Conservation (phyloP, 2,113 vertebrate species). For the Apeltes quadracus region DNA sequence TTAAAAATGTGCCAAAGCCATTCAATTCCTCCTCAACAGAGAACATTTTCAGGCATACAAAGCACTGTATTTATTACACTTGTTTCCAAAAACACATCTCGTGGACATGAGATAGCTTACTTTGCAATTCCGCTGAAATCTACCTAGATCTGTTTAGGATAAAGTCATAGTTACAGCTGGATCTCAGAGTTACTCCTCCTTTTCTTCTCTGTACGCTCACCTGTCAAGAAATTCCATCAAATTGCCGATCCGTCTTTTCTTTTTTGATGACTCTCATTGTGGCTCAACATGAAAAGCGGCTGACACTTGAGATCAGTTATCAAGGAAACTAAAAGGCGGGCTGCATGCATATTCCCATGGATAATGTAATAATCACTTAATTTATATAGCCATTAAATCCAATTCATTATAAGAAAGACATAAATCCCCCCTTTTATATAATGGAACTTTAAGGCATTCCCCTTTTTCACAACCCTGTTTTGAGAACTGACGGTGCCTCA, state of each 20-base stretch:
- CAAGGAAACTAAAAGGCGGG: slow-evolving; percentile 53
- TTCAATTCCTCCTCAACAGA: background rate
- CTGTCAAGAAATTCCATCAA: slow-evolving; percentile 20
- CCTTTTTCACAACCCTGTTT: background rate
- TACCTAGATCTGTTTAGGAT: background rate
- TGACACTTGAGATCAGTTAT: slow-evolving; percentile 59
- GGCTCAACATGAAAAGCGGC: slow-evolving; percentile 12
- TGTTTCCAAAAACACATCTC: background rate
- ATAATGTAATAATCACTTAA: background rate
- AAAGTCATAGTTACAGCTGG: background rate
- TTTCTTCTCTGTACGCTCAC: background rate
- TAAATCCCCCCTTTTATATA: background rate
- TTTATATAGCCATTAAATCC: background rate
- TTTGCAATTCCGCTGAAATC: background rate
- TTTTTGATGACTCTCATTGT: slow-evolving; percentile 21
- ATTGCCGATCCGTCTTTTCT: slow-evolving; percentile 1
- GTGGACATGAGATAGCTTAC: background rate
- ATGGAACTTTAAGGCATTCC: background rate
- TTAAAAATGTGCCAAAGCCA: background rate
- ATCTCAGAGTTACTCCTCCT: background rate
- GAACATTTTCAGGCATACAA: background rate
- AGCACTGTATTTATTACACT: background rate
- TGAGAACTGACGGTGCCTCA: background rate
- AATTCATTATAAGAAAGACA: background rate
- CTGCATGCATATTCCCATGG: background rate